Conservation (phyloP, 2,797 vertebrate genomes). For the Xiphorhynchus erythropygius region DNA sequence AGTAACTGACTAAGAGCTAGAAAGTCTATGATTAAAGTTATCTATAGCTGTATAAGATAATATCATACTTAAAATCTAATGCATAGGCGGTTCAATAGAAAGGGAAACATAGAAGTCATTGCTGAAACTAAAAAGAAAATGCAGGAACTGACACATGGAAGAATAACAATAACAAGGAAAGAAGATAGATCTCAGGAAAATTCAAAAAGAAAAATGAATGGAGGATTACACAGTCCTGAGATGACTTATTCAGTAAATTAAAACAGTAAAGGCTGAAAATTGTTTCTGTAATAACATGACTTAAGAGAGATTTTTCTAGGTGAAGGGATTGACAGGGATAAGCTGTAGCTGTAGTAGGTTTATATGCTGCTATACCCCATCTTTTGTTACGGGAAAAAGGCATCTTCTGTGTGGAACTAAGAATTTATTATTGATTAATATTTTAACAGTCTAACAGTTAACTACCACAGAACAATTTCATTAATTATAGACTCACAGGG, state of each 20-base stretch:
- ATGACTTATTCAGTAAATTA: background rate
- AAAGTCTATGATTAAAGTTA: background rate
- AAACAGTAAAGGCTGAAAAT: background rate
- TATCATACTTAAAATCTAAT: background rate
- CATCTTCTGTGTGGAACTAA: background rate
- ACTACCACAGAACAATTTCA: background rate
- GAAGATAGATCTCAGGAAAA: background rate
- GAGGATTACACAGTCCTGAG: background rate
- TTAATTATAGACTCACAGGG: background rate
- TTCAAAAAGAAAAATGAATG: background rate
- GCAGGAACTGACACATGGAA: background rate
- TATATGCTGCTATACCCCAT: background rate
- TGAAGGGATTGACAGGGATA: background rate
- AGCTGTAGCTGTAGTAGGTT: background rate
- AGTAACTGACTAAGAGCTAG: background rate
- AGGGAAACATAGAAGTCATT: background rate
- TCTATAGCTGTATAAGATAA: background rate
- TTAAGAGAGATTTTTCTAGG: background rate
- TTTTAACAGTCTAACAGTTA: background rate
- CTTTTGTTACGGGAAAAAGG: background rate
- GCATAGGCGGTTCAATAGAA: background rate
- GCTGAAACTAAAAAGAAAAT: background rate
- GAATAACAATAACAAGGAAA: background rate
- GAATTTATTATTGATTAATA: background rate
- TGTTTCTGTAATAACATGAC: background rate